Percentiles rank a stretch among this genome's conserved stretches.
These are phyloP conservation scores for Mus spretus DNA, from an alignment of 2,797 vertebrate species.

Conservation along the genomic window DNA sequence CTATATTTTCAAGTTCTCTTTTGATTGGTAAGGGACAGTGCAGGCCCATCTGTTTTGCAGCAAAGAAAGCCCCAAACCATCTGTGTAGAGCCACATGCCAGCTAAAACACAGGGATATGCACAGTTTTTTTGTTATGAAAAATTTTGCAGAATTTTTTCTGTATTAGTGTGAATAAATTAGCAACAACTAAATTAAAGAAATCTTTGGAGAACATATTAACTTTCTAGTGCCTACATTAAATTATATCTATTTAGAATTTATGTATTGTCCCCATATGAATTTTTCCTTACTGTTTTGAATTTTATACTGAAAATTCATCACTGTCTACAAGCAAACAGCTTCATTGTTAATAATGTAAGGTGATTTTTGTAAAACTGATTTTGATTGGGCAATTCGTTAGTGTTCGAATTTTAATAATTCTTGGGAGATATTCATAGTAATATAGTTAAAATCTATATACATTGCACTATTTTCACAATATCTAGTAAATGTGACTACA, in stretches of 20 bases:
- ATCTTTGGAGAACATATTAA: constrained; percentile 91
- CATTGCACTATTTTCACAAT: constrained; percentile 5
- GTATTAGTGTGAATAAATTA: constrained; percentile 93
- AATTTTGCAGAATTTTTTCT: constrained; percentile 91
- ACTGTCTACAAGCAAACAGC: constrained; percentile 75
- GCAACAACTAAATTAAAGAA: constrained; percentile 92
- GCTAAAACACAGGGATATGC: constrained; percentile 94
- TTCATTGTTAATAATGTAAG: constrained; percentile 69
- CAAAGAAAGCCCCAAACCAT: constrained; percentile 94
- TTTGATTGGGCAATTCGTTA: constrained; percentile 66
- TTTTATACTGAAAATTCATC: constrained; percentile 75
- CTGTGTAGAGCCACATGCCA: constrained; percentile 93
- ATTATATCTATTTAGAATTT: constrained; percentile 86
- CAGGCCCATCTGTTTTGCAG: constrained; percentile 94
- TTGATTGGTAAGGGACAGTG: constrained; percentile 93
- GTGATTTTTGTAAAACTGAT: constrained; percentile 75
- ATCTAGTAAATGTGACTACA: constrained; percentile 16
- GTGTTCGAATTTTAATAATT: constrained; percentile 69
- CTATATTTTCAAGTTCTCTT: constrained; percentile 91
- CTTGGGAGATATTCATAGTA: neutral
- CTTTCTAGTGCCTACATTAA: constrained; percentile 88
- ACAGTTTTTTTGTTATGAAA: constrained; percentile 93
- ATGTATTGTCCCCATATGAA: constrained; percentile 80
- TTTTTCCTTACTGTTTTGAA: constrained; percentile 78
- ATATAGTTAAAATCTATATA: constrained; percentile 42